Evolutionary conservation across 2,888 invertebrate genomes (phyloP).

Genomic region (Rugalucina vietnamica): DNA sequence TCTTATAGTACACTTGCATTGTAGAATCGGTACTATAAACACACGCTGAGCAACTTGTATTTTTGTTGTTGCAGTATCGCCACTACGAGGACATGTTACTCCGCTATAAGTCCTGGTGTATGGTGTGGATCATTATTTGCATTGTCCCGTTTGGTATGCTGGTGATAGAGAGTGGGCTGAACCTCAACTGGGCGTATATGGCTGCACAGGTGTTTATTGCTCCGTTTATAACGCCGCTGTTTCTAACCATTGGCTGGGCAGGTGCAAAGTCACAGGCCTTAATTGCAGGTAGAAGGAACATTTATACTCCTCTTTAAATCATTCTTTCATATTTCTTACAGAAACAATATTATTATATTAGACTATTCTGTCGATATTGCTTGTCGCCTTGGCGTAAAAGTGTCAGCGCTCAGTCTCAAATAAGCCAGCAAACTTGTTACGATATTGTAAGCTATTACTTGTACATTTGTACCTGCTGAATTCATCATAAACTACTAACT

Average conservation of each 20-base stretch:
- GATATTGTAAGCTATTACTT: no score
- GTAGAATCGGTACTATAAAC: no score
- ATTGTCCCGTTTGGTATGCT: conserved; percentile 76
- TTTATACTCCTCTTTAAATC: background rate
- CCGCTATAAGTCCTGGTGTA: conserved; percentile 78
- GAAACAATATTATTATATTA: background rate
- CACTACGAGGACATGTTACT: conserved; percentile 73
- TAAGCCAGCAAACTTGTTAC: no score
- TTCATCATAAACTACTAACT: background rate
- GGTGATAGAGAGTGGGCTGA: conserved; percentile 68
- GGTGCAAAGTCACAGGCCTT: conserved; percentile 71
- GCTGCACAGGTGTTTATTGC: conserved; percentile 65
- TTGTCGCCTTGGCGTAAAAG: no score
- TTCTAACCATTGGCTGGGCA: conserved; percentile 76
- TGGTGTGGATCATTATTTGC: conserved; percentile 73
- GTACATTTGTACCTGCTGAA: background rate
- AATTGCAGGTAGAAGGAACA: conserved; percentile 64
- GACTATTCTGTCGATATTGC: background rate
- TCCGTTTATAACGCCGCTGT: conserved; percentile 74
- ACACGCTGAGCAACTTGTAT: no score
- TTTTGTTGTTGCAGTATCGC: conserved; percentile 59
- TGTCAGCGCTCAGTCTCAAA: no score
- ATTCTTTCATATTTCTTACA: background rate
- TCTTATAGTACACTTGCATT: no score
- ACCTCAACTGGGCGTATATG: conserved; percentile 77